Base-by-base conservation (phyloP, 2,888 invertebrate species). In the Hirtodrosophila trivittata region DNA sequence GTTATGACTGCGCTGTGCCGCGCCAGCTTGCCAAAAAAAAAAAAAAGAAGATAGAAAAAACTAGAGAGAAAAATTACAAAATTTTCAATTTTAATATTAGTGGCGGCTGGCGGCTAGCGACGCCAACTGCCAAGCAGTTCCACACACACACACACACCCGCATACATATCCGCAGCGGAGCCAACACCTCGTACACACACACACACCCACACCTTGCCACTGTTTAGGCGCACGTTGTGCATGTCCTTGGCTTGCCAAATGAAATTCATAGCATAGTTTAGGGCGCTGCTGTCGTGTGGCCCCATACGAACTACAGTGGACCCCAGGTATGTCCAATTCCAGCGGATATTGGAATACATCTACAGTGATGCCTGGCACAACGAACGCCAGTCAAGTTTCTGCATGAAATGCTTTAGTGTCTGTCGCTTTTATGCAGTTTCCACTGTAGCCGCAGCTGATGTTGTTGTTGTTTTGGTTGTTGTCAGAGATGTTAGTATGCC, bases 31-130 rank as follows among this genome's bases (percentile, higher is more conserved):
- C 76, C 86, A 77, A 86, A 74, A 69, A 55, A 43, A 52, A 51
- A 58, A 33, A 18, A n/a, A n/a, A 38, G 13, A 38, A 9, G 13
- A 13, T 7, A 28, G 1, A 28, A n/a, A 13, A 14, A 26, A n/a
- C 8, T 1, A 13, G 10, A 8, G 47, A 76, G 81, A 82, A 86
- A 82, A 86, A 82, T 86, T 86, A 86, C 80, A 81, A 80, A 83
- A 84, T 84, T 86, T 83, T 86, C 83, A 83, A 83, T 83, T 83
- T 83, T 86, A 83, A 83, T 83, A 83, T 86, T 83, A 77, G 81
- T 77, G 67, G 80, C 84, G 67, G 80, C 69, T 80, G 81, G 80
- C 83, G 67, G 80, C 69, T 81, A 77, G 73, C 73, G 70, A 70
- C 80, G 81, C 68, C 86, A 83, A 80, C 83, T 82, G 85, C 67